A percentile compares a stretch with the other conserved stretches of the same genome.
These are phyloP conservation scores for Miichthys miiuy DNA, from an alignment of 2,797 vertebrate genomes.

Conservation along the genomic window DNA sequence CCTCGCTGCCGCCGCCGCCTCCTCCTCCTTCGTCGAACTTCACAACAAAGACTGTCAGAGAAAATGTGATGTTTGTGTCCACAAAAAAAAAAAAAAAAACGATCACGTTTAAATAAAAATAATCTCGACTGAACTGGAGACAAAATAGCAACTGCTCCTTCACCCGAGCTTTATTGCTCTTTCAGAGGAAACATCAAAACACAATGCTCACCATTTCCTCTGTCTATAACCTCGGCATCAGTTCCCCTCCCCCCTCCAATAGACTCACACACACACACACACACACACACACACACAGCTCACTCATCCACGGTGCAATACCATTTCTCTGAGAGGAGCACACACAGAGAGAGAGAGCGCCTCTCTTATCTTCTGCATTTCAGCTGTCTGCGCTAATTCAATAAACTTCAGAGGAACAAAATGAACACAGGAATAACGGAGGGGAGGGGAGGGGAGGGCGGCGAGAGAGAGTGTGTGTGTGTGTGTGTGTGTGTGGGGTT, in stretches of 20 bases:
- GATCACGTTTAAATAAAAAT: conserved; percentile 35
- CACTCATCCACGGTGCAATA: conserved; percentile 72
- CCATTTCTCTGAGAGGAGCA: conserved; percentile 74
- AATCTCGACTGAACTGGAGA: conserved; percentile 53
- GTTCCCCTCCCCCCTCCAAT: conserved; percentile 53
- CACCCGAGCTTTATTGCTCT: conserved; percentile 56
- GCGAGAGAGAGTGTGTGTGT: not conserved
- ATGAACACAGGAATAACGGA: conserved; percentile 77
- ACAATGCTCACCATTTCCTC: conserved; percentile 67
- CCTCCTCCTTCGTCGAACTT: conserved; percentile 2
- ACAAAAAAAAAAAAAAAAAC: not conserved
- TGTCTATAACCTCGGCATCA: conserved; percentile 64
- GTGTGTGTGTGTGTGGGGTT: not conserved
- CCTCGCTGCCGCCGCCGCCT: not conserved
- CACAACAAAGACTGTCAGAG: conserved; percentile 17
- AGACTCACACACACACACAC: conserved; percentile 39
- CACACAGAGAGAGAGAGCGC: conserved; percentile 51
- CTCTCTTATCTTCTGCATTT: conserved; percentile 85
- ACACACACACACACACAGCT: conserved; percentile 39
- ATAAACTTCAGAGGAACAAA: conserved; percentile 86
- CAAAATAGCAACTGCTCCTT: conserved; percentile 57
- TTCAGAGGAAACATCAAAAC: conserved; percentile 75
- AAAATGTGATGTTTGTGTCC: conserved; percentile 35
- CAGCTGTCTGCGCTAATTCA: conserved; percentile 87
- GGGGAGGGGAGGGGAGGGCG: conserved; percentile 10